Evolutionary conservation across 2,888 invertebrate genomes (phyloP), one percentile per base, ranked within the genome.

Genomic region (Brenthis ino): DNA sequence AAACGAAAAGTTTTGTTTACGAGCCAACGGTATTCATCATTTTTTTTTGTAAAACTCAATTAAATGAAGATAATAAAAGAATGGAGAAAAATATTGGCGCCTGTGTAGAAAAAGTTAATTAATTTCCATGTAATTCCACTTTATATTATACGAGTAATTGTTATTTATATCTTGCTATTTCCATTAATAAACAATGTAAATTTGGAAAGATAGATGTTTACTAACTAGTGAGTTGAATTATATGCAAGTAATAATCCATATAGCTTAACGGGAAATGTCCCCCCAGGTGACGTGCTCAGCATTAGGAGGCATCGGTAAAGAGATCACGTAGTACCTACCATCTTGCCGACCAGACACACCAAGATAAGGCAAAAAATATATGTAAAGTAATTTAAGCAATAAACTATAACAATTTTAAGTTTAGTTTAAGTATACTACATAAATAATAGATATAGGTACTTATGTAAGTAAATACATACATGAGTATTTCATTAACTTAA

Each of bases 271-370:
- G 54, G 67, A 57, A 57, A 69, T 74, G 72, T 74, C 68, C 72
- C 28, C 69, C 63, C 72, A 56, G 69, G 66, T 76, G 74, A 79
- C 83, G 83, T 83, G 85, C 77, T 77, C 75, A 71, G 86, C 79
- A 86, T 85, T 76, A 72, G 69, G 68, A 61, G 74, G 75, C 75
- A 80, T 86, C 80, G 70, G 80, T 78, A 88, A 85, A 82, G 80
- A 73, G 76, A 84, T 88, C 89, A 87, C 89, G 87, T 87, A 81
- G 67, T 74, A 75, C 77, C 80, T 77, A 78, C 82, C 80, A 61
- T 57, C 67, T 61, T 77, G 74, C 75, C 65, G 71, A 75, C 73
- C 71, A 69, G 68, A 73, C 67, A 72, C 77, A 81, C 80, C 63
- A 63, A 54, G 43, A 43, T 54, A 53, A n/a, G 6, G 51, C 16